These are phyloP conservation scores for Vulpes ferrilata DNA, from an alignment of 2,113 vertebrate genomes.

Conservation along the genomic window DNA sequence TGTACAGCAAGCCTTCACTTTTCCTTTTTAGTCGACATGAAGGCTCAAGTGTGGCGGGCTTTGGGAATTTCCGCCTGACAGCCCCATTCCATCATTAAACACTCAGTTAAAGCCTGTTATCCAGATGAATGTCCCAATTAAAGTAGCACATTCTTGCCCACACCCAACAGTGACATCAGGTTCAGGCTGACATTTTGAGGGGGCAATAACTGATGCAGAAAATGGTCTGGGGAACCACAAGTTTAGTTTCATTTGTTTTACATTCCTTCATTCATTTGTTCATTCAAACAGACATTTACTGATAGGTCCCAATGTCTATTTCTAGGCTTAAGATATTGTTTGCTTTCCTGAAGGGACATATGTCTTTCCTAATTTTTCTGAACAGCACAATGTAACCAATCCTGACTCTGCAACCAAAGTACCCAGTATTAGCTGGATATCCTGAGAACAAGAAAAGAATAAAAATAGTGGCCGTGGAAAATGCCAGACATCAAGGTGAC, in stretches of 20 bases:
- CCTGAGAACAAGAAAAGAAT: background rate
- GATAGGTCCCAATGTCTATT: background rate
- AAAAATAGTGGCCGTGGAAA: background rate
- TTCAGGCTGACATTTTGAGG: background rate
- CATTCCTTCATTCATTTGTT: background rate
- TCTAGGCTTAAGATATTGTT: background rate
- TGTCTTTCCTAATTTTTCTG: background rate
- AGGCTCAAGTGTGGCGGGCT: background rate
- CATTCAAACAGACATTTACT: background rate
- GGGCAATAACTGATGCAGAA: background rate
- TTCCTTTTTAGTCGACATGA: slow-evolving; percentile 32
- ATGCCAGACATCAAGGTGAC: background rate
- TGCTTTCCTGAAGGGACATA: background rate
- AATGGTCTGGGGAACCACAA: background rate
- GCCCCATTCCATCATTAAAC: slow-evolving; percentile 38
- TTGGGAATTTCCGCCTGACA: slow-evolving; percentile 48
- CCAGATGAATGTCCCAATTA: slow-evolving; percentile 57
- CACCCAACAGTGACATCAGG: background rate
- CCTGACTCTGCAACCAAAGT: background rate
- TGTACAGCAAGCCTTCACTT: background rate
- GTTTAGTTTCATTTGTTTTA: slow-evolving; percentile 1
- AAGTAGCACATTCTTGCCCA: background rate
- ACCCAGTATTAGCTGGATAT: background rate
- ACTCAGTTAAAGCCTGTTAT: slow-evolving; percentile 23
- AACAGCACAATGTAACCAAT: background rate